A percentile compares a stretch with the other conserved stretches of the same genome.
These are phyloP conservation scores for Martes martes DNA, from an alignment of 2,113 vertebrate species.

Conservation along the genomic window DNA sequence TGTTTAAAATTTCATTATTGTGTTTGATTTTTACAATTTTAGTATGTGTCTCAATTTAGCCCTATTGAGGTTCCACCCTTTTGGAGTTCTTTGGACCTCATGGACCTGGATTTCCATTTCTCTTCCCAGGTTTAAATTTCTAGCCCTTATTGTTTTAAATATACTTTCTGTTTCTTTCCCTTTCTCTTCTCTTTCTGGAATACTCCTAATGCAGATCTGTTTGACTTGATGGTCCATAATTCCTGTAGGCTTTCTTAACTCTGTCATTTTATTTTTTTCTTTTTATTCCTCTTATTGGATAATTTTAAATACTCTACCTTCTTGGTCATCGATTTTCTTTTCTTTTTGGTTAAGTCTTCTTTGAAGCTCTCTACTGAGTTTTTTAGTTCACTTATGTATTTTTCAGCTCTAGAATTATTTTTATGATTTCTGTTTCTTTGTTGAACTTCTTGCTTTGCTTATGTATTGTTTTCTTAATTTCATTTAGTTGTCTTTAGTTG, in stretches of 20 bases:
- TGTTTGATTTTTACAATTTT: not conserved
- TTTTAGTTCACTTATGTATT: not conserved
- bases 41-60: not conserved
- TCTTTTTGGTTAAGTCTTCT: not conserved
- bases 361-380: not conserved
- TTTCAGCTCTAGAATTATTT: not conserved
- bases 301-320: not conserved
- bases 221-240: not conserved
- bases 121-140: not conserved
- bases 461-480: not conserved
- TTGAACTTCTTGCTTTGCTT: not conserved
- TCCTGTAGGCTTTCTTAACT: not conserved
- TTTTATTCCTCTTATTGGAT: not conserved
- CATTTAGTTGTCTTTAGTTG: not conserved
- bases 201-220: not conserved
- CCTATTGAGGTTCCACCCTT: not conserved
- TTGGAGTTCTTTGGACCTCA: not conserved
- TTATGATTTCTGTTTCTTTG: not conserved
- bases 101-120: not conserved
- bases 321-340: not conserved
- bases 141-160: not conserved
- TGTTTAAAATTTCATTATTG: not conserved
- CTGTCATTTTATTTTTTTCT: not conserved
- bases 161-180: not conserved
- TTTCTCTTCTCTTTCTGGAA: not conserved